These are phyloP conservation scores for Nasua narica DNA, from an alignment of 2,797 vertebrate species.

Conservation along the genomic window DNA sequence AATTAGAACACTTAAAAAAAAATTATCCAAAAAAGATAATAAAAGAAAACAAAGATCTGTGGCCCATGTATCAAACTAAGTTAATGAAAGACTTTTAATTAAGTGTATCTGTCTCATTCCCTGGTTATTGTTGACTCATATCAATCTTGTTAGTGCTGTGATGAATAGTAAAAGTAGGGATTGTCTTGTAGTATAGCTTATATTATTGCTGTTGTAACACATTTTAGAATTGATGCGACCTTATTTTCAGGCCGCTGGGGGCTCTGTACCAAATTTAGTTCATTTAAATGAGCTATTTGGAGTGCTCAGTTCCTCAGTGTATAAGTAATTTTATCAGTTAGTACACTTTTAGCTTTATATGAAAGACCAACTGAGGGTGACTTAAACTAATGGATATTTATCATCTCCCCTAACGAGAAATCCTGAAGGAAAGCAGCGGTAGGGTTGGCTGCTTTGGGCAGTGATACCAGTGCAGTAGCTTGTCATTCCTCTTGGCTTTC, in stretches of 20 bases:
- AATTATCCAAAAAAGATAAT: constrained; percentile 51
- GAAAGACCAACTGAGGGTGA: not conserved
- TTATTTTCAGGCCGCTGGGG: constrained; percentile 6
- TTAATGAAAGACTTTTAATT: not conserved
- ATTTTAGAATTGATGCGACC: constrained; percentile 40
- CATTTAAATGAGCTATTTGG: constrained; percentile 17
- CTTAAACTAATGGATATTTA: not conserved
- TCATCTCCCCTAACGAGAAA: not conserved
- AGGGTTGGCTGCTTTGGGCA: not conserved
- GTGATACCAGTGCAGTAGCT: not conserved
- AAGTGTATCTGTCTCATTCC: constrained; percentile 29
- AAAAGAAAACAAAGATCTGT: constrained; percentile 24
- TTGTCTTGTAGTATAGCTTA: not conserved
- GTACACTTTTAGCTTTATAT: not conserved
- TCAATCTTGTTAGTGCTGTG: constrained; percentile 56
- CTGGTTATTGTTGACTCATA: constrained; percentile 69
- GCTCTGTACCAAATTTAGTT: constrained; percentile 10
- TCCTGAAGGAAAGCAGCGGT: not conserved
- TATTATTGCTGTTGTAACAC: not conserved
- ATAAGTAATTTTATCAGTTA: not conserved
- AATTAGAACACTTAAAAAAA: constrained; percentile 72
- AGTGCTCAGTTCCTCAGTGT: not conserved
- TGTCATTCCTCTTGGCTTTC: not conserved
- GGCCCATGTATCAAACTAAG: not conserved
- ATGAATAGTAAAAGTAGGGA: not conserved